Base-by-base conservation (phyloP, 2,113 vertebrate species). In the Cricetomys ansorgei region DNA sequence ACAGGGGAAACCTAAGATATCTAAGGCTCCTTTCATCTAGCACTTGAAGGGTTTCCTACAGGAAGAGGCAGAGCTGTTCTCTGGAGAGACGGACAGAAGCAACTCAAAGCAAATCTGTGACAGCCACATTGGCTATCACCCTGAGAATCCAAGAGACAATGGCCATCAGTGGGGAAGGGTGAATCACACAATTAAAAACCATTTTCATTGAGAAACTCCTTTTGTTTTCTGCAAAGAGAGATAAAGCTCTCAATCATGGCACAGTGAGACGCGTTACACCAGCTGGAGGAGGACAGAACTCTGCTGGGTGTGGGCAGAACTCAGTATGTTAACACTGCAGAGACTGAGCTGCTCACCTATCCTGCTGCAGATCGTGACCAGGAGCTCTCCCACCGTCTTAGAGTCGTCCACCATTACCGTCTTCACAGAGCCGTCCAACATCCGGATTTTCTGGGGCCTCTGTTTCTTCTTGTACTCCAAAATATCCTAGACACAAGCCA, bases 341-440 rank as follows among this genome's bases (percentile, higher is more conserved):
- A 50, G 31, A 43, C 29, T 21, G 59, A 65, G 15, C 0, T 31
- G 5, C 98, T 98, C 95, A 99, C 99, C 99, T 98, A 99, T 99
- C 96, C 99, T 98, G 96, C 99, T 99, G 98, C 99, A 99, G 95
- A 99, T 99, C 53, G 99, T 99, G 87, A 99, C 99, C 62, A 99
- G 99, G 83, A 99, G 98, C 98, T 99, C 99, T 16, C 99, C 99
- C 0, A 99, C 99, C 0, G 99, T 99, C 98, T 99, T 99, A 2
- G 99, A 99, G 97, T 99, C 99, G 23, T 99, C 99, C 98, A 99
- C 99, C 99, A 99, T 99, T 90, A 99, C 99, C 5, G 99, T 99
- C 98, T 99, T 99, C 86, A 99, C 98, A 0, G 99, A 98, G 1
- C 99, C 99, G 89, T 99, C 99, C 97, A 99, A 98, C 99, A 99